Evolutionary conservation across 2,888 invertebrate genomes (phyloP), one percentile per base, ranked within the genome.

Genomic region (Epinotia demarniana): DNA sequence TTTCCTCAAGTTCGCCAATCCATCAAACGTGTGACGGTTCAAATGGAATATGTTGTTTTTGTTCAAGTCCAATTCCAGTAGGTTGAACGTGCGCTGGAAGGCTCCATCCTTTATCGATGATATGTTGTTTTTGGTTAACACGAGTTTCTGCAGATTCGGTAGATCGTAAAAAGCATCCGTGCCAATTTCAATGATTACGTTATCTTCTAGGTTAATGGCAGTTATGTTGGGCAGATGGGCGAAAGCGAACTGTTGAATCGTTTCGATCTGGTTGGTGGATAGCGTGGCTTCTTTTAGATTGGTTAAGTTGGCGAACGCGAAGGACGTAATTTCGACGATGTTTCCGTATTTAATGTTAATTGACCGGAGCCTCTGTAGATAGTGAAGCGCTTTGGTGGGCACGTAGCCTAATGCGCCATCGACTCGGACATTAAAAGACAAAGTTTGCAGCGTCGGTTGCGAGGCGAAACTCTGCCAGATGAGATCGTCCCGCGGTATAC

Each of bases 91-190:
- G 80, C 96, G 95, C 81, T 95, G 95, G 84, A 97, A 98, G 27
- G 99, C 97, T 78, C 97, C 97, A 78, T 98, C 98, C 82, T 98
- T 98, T 78, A 98, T 95, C 53, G 96, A 95, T 77, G 97, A 96
- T 80, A 99, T 95, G 86, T 97, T 97, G 91, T 99, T 99, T 85
- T 97, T 96, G 82, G 98, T 97, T 70, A 99, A 94, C 79, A 96
- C 96, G 58, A 99, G 95, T 78, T 96, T 96, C 81, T 96, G 95
- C 79, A 97, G 90, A 73, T 95, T 95, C 0, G 97, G 97, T 73
- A 97, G 87, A 85, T 97, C 96, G 64, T 95, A 95, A 87, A 98
- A 98, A 0, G 96, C 96, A 82, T 96, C 95, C 70, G 96, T 95
- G 81, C 96, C 96, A 72, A 98, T 95, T 85, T 97, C 97, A 16